A percentile compares a stretch with the other conserved stretches of the same genome.
phyloP scores from a whole-genome alignment of 2,888 invertebrate species.

The Thysanoteuthis rhombus region DNA sequence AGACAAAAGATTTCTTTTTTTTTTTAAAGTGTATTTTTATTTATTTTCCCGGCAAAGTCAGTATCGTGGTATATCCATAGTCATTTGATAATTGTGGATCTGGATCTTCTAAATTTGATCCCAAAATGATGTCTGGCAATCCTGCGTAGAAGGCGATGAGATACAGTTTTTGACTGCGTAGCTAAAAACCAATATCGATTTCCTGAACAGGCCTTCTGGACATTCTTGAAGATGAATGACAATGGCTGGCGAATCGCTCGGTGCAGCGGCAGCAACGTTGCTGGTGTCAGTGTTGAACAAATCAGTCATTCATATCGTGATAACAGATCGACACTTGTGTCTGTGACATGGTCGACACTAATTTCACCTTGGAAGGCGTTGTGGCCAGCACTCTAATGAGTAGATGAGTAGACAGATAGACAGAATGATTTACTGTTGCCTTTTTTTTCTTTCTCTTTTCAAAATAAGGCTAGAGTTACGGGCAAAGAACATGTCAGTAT shows the following conservation, averaged over 20 bases:
- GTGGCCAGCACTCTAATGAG: not conserved
- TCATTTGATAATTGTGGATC: no score
- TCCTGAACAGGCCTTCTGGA: not conserved
- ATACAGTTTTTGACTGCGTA: not conserved
- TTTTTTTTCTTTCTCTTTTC: not conserved
- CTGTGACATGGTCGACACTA: not conserved
- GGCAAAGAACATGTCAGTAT: not conserved
- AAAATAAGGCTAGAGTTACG: not conserved
- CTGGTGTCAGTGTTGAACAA: not conserved
- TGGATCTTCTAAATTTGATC: no score
- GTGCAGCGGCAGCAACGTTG: not conserved
- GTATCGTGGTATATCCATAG: no score
- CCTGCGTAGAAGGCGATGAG: no score
- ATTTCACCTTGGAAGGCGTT: not conserved
- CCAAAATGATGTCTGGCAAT: no score
- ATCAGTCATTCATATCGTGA: not conserved
- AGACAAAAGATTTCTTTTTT: no score
- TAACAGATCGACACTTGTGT: not conserved
- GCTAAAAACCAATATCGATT: not conserved
- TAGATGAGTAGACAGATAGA: constrained; percentile 20
- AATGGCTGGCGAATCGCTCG: not conserved
- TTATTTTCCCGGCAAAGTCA: no score
- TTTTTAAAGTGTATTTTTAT: no score
- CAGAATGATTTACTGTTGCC: not conserved
- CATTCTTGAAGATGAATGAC: not conserved